A percentile compares a stretch with the other conserved stretches of the same genome.
Evolutionary conservation across 1,140 invertebrate species (phyloP).

Genomic region (Catajapyx aquilonaris): DNA sequence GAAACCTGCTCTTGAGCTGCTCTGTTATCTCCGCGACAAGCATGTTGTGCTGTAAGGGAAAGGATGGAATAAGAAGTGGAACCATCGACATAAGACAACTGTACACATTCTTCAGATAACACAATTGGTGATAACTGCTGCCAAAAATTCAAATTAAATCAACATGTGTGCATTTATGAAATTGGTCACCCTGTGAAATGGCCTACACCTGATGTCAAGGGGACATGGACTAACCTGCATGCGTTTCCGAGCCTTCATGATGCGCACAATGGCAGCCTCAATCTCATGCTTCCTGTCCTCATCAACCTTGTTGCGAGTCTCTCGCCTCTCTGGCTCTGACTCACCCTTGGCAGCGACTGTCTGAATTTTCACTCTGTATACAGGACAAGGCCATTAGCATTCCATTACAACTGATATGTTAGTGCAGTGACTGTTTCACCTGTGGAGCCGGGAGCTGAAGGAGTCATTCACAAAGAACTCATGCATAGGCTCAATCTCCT

Average conservation of each 20-base stretch:
- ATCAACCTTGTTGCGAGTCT: conserved; percentile 94
- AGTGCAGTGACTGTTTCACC: conserved; percentile 36
- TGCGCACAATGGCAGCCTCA: conserved; percentile 96
- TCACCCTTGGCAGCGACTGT: conserved; percentile 93
- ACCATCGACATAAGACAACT: too few relatives aligned
- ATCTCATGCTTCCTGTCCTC: conserved; percentile 99
- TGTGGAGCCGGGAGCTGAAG: conserved; percentile 91
- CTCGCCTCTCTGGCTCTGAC: conserved; percentile 91
- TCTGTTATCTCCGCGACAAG: conserved; percentile 95
- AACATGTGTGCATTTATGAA: neutral
- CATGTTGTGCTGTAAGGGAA: conserved; percentile 53
- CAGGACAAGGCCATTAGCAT: conserved; percentile 11
- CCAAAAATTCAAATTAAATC: too few relatives aligned
- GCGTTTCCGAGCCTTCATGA: conserved; percentile 96
- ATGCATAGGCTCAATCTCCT: conserved; percentile 87
- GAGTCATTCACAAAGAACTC: conserved; percentile 92
- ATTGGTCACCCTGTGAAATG: neutral
- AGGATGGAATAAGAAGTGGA: conserved; percentile 6
- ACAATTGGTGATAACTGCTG: too few relatives aligned
- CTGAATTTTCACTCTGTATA: conserved; percentile 66
- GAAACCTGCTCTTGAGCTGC: conserved; percentile 85
- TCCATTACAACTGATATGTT: too few relatives aligned
- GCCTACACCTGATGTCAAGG: neutral
- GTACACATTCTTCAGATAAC: too few relatives aligned
- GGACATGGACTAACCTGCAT: conserved; percentile 43